These are phyloP conservation scores for Chloroceryle aenea DNA, from an alignment of 2,113 vertebrate species.

Conservation along the genomic window DNA sequence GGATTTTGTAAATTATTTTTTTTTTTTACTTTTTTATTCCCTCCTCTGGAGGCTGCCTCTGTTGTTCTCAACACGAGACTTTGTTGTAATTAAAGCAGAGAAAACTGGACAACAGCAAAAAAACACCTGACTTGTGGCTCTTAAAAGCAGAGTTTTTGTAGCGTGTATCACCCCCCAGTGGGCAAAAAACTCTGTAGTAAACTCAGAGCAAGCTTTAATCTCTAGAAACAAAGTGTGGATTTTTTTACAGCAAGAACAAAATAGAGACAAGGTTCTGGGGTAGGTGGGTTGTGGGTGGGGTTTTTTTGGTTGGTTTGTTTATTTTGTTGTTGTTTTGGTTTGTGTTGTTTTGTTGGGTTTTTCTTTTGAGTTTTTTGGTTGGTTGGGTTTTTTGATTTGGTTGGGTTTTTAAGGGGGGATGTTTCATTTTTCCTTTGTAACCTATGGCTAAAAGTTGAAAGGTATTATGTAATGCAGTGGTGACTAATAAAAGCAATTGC, in stretches of 20 bases:
- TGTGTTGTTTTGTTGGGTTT: neutral
- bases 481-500: conserved; percentile 11
- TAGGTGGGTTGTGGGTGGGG: neutral
- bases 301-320: too few relatives aligned
- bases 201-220: conserved; percentile 78
- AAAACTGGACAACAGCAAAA: conserved; percentile 80
- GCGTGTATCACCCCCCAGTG: conserved; percentile 97
- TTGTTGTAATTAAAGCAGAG: conserved; percentile 85
- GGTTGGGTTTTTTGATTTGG: too few relatives aligned
- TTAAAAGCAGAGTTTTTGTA: conserved; percentile 82
- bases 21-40: neutral
- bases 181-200: conserved; percentile 91
- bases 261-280: neutral
- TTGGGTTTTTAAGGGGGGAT: too few relatives aligned
- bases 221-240: conserved; percentile 17
- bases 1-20: neutral
- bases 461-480: neutral
- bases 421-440: neutral
- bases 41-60: conserved; percentile 65
- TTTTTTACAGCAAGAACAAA: conserved; percentile 16
- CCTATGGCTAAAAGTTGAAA: neutral
- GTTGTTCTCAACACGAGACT: conserved; percentile 78
- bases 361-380: too few relatives aligned
- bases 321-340: too few relatives aligned
- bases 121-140: conserved; percentile 76